Base-by-base conservation (phyloP, 2,888 invertebrate species). In the Metalampra italica region DNA sequence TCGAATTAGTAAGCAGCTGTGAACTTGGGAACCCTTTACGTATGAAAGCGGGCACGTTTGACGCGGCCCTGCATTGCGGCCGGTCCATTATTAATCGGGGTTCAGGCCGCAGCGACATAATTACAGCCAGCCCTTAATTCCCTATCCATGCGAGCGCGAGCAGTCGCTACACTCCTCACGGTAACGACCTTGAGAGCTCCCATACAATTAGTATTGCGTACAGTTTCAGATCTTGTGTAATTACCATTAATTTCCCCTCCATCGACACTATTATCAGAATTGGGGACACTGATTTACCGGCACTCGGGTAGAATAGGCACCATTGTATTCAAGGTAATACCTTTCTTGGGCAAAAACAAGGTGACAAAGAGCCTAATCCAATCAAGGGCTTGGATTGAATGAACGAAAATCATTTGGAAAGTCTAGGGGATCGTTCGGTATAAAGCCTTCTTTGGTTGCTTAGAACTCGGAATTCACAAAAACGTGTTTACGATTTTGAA, bases 101-200 rank as follows among this genome's bases (percentile, higher is more conserved):
- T 29, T 14, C 45, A 39, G 29, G 12, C 50, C 59, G 53, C 53
- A 51, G 45, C 49, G 43, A 48, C 55, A 50, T 57, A 63, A 71
- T 69, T 63, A 60, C 57, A 52, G 44, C 56, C 53, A 51, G 54
- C 54, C 60, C 56, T 57, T 66, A 64, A 55, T 54, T 55, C 53
- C 50, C 51, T 39, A 29, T 29, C 15, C 34, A 30, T 45, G 34
- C 29, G 12, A 22, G 12, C 9, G 12, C 15, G 9, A 13, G 34
- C 13, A 34, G 13, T n/a, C 9, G 1, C 13, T 38, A 29, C n/a
- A 34, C 14, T 14, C 34, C 29, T 44, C 11, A 34, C 43, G 43
- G 43, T 22, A n/a, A 22, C 22, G 15, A 14, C 43, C 36, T 44
- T 44, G 15, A 11, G 3, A 22, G 5, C 5, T 3, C 42, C 42